phyloP scores from a whole-genome alignment of 64 coral and sea anemone species.

The Porites australiensis region DNA sequence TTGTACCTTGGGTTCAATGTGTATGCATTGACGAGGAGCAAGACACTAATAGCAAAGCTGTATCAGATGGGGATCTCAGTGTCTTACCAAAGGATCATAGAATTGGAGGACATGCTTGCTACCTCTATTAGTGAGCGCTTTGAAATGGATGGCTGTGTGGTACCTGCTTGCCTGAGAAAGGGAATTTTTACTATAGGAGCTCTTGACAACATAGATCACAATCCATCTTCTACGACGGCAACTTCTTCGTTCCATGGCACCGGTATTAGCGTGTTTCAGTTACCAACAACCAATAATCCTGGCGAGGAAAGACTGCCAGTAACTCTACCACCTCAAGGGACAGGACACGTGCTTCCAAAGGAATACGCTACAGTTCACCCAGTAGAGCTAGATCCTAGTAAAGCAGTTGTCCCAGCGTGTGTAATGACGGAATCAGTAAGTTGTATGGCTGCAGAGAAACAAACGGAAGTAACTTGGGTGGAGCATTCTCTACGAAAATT shows the following conservation, averaged over 20 bases:
- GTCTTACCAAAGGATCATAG: conserved; percentile 65
- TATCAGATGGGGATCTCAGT: conserved; percentile 65
- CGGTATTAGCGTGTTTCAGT: conserved; percentile 62
- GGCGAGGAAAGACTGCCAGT: conserved; percentile 37
- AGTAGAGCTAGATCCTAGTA: conserved; percentile 41
- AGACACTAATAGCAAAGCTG: conserved; percentile 53
- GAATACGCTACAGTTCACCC: conserved; percentile 64
- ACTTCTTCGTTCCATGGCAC: conserved; percentile 68
- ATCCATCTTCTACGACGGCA: conserved; percentile 63
- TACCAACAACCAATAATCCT: conserved; percentile 31
- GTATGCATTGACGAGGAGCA: conserved; percentile 62
- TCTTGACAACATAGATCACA: conserved; percentile 70
- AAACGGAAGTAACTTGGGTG: conserved; percentile 33
- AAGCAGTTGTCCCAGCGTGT: conserved; percentile 15
- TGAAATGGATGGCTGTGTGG: conserved; percentile 31
- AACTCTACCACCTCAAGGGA: conserved; percentile 36
- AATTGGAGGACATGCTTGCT: conserved; percentile 60
- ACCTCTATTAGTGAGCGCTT: conserved; percentile 52
- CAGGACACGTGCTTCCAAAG: conserved; percentile 53
- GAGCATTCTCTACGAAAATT: conserved; percentile 50
- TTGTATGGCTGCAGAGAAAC: conserved; percentile 21
- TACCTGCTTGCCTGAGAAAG: conserved; percentile 58
- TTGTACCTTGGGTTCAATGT: conserved; percentile 52
- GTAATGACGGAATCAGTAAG: conserved; percentile 19
- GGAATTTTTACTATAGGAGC: conserved; percentile 64